These are phyloP conservation scores for Pachypanchax playfairii DNA, from an alignment of 2,113 vertebrate species.

Conservation along the genomic window DNA sequence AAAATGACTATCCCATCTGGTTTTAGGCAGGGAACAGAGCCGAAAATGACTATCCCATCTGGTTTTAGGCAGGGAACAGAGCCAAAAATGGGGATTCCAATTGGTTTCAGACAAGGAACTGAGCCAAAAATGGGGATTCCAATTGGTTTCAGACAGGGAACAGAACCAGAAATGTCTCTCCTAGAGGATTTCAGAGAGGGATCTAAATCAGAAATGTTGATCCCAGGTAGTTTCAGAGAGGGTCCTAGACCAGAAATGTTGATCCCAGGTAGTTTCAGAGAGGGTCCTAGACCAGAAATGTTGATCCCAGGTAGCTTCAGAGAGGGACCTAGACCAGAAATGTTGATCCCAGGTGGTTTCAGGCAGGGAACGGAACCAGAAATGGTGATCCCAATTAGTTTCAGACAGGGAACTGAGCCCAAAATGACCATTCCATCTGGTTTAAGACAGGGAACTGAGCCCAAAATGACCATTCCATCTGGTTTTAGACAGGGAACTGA, in stretches of 20 bases:
- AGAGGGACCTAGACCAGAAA: constrained; percentile 22
- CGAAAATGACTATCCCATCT: background rate
- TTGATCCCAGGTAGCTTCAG: background rate
- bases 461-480: background rate
- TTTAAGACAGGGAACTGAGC: constrained; percentile 38
- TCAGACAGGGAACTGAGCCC: constrained; percentile 40
- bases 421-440: constrained; percentile 8
- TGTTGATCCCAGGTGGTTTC: constrained; percentile 4
- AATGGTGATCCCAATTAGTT: background rate
- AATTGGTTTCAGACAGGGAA: constrained; percentile 22
- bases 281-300: constrained; percentile 16
- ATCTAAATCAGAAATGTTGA: background rate
- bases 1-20: background rate
- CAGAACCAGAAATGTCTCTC: background rate
- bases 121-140: background rate
- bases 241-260: constrained; percentile 8
- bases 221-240: constrained; percentile 30
- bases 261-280: constrained; percentile 38
- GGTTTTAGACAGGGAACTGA: constrained; percentile 38
- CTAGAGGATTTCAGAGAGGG: constrained; percentile 1
- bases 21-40: constrained; percentile 56
- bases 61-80: constrained; percentile 28
- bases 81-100: background rate
- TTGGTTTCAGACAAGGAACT: constrained; percentile 37
- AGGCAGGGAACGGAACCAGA: constrained; percentile 30